Evolutionary conservation across 1,140 invertebrate species (phyloP).

Genomic region (Bombus fervidus): DNA sequence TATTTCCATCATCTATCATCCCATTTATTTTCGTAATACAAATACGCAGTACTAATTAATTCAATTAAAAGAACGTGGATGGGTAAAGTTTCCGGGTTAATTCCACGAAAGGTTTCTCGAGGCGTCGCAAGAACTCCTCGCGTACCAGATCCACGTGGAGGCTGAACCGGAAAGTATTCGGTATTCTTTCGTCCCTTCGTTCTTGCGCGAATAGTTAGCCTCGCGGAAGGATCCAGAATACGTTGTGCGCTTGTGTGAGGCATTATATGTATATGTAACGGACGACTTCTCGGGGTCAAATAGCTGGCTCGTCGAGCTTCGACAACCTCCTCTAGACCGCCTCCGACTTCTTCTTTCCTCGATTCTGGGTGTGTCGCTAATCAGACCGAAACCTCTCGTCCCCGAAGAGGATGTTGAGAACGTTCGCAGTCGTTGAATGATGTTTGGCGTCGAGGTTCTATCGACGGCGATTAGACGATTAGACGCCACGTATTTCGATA

Average conservation of each 20-base stretch:
- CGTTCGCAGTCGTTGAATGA: background rate
- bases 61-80: background rate
- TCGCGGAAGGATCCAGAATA: constrained; percentile 54
- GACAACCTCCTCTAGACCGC: constrained; percentile 25
- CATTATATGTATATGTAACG: constrained; percentile 45
- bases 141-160: background rate
- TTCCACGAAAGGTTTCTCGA: background rate
- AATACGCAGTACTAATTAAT: too few relatives aligned
- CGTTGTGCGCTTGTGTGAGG: background rate
- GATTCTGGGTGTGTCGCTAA: constrained; percentile 21
- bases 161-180: constrained; percentile 36
- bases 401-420: too few relatives aligned
- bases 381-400: constrained; percentile 14
- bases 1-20: too few relatives aligned
- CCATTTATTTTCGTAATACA: too few relatives aligned
- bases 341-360: background rate
- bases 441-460: background rate
- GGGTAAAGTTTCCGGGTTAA: background rate
- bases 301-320: constrained; percentile 42
- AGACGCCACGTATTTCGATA: too few relatives aligned
- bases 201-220: constrained; percentile 51
- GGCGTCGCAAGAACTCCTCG: constrained; percentile 2
- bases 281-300: constrained; percentile 56
- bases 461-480: background rate
- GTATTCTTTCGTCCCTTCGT: constrained; percentile 50